A percentile compares a stretch with the other conserved stretches of the same genome.
Conservation (phyloP, 2,888 invertebrate species). For the Cremastinae sp. region DNA sequence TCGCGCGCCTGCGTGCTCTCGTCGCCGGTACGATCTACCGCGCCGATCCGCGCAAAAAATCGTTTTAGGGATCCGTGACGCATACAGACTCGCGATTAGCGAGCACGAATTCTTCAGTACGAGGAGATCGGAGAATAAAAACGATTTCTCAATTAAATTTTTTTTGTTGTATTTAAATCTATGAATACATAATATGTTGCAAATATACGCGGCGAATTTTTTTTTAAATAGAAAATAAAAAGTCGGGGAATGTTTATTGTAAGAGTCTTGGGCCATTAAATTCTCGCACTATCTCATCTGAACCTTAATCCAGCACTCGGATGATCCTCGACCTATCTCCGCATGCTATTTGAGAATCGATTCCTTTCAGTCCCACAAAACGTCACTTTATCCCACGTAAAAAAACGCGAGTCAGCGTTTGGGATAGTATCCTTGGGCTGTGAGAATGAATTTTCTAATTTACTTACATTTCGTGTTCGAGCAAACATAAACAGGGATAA, state of each 20-base stretch:
- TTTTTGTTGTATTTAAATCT: too few relatives aligned
- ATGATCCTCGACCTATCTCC: conserved; percentile 20
- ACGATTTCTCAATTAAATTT: too few relatives aligned
- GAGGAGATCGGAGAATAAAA: too few relatives aligned
- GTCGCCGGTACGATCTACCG: conserved; percentile 2
- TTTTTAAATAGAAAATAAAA: too few relatives aligned
- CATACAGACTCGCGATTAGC: too few relatives aligned
- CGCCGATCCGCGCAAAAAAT: conserved; percentile 1
- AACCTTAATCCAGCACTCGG: conserved; percentile 53
- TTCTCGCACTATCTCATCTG: conserved; percentile 62
- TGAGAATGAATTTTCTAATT: conserved; percentile 62
- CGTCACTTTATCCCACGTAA: too few relatives aligned
- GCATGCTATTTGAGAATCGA: conserved; percentile 17
- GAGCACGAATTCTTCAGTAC: too few relatives aligned
- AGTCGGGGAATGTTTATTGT: too few relatives aligned
- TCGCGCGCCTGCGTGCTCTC: not conserved
- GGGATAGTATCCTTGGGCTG: conserved; percentile 45
- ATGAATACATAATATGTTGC: too few relatives aligned
- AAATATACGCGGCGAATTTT: too few relatives aligned
- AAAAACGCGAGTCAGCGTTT: conserved; percentile 11
- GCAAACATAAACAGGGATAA: conserved; percentile 8
- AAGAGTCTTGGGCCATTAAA: conserved; percentile 59
- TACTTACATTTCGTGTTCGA: conserved; percentile 54
- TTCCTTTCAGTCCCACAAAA: too few relatives aligned
- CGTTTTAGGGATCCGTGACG: too few relatives aligned